Conservation (phyloP, 2,797 vertebrate genomes). For the Sebastes dallii region DNA sequence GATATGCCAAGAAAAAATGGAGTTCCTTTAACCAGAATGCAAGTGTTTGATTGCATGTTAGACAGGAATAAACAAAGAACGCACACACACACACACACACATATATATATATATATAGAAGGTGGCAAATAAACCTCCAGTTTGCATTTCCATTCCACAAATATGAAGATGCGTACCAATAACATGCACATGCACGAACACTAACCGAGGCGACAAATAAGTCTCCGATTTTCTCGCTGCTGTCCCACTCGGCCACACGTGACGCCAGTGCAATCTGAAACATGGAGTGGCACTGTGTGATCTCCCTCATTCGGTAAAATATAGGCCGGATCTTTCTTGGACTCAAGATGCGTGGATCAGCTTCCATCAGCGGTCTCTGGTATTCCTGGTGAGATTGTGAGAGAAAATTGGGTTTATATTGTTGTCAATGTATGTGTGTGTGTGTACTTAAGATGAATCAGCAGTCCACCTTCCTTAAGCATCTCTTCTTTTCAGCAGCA, state of each 20-base stretch:
- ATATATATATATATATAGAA: neutral
- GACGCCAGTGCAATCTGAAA: constrained; percentile 95
- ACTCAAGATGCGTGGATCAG: constrained; percentile 91
- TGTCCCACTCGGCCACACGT: constrained; percentile 93
- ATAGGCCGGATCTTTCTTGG: constrained; percentile 89
- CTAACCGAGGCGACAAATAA: constrained; percentile 94
- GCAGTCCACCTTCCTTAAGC: constrained; percentile 14
- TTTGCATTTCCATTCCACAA: constrained; percentile 13
- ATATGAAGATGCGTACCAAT: neutral
- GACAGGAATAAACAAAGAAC: constrained; percentile 23
- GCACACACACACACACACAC: neutral
- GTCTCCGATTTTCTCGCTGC: constrained; percentile 92
- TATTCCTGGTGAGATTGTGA: constrained; percentile 84
- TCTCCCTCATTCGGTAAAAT: constrained; percentile 90
- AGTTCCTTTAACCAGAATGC: constrained; percentile 31
- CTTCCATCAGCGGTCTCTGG: constrained; percentile 89
- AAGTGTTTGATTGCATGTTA: constrained; percentile 27
- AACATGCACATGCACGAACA: constrained; percentile 22
- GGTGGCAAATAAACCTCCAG: constrained; percentile 5
- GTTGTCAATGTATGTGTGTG: neutral
- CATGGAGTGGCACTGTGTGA: constrained; percentile 97
- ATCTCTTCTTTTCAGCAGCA: constrained; percentile 20
- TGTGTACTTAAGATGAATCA: constrained; percentile 29
- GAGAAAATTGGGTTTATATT: constrained; percentile 25
- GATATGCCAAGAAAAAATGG: constrained; percentile 16